Evolutionary conservation across 2,113 vertebrate species (phyloP).

Genomic region (sheep (Ovis aries)): DNA sequence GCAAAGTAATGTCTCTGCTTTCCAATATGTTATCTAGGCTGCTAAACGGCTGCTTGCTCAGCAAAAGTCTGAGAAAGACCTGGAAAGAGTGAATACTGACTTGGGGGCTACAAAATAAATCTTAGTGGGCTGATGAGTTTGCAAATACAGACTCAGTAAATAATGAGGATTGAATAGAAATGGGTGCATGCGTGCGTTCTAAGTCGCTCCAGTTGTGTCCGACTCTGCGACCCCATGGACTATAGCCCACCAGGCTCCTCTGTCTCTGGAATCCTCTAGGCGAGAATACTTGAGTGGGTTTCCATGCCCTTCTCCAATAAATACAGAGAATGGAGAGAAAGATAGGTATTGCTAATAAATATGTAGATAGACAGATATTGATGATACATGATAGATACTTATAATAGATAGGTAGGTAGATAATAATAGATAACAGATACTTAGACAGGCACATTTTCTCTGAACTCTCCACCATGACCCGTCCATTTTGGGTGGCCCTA

Average conservation of each 20-base stretch:
- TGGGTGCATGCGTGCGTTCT: rapidly evolving
- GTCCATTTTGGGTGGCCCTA: background rate
- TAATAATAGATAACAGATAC: background rate
- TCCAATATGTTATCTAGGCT: no score
- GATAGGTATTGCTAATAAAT: background rate
- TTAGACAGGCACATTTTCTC: background rate
- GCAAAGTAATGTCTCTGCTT: no score
- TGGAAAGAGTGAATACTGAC: no score
- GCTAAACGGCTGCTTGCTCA: background rate
- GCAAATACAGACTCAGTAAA: background rate
- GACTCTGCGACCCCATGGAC: background rate
- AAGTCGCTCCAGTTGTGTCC: background rate
- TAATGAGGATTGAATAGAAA: rapidly evolving
- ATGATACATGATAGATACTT: background rate
- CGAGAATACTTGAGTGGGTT: background rate
- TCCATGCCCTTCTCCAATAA: background rate
- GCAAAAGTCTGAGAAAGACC: rapidly evolving
- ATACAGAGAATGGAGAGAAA: background rate
- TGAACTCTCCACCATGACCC: background rate
- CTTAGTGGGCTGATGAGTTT: no score
- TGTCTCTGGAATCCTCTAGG: background rate
- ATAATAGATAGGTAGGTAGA: background rate
- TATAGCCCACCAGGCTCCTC: background rate
- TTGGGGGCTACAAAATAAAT: no score
- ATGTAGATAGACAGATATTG: background rate